Evolutionary conservation across 2,888 invertebrate species (phyloP), one percentile per base, ranked within the genome.

Genomic region (Agonopterix heracliana): DNA sequence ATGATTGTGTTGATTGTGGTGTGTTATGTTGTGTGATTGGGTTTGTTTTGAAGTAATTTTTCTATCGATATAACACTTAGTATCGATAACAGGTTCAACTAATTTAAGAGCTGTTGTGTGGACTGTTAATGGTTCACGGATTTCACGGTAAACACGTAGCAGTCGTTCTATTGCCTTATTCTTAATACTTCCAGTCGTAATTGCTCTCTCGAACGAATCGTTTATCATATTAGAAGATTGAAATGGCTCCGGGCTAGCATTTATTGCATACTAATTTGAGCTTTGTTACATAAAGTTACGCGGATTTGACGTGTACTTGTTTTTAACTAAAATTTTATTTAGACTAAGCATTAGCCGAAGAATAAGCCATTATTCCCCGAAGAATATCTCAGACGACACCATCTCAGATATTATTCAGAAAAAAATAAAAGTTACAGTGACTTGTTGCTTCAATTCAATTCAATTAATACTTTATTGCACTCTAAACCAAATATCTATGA

Each of bases 131-230:
- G 64, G 71, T 64, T 61, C 63, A 67, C 64, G 62, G 74, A 74
- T 79, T 79, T 76, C 68, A 73, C 68, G 70, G 72, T 53, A 59
- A 59, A 63, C 66, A 63, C 65, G 57, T 68, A 67, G 67, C 68
- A 68, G 61, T 61, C 58, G 56, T 49, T 62, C 56, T 60, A 60
- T 62, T 70, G 70, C 66, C 59, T 67, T 71, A 72, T 68, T 66
- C 69, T 62, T 69, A 65, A 68, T 67, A 61, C 66, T 56, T 55
- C 57, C 66, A 55, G 60, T 54, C 59, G 70, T 84, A 83, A 85
- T 84, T 83, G 78, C 71, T 66, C 68, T 62, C 77, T 74, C 58
- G 79, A 82, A 81, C 84, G 74, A 84, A 84, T 84, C 77, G 78
- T 77, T 81, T 83, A 82, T 82, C 80, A 76, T 76, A 74, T 78